Percentiles rank a stretch among this genome's conserved stretches.
phyloP scores from a whole-genome alignment of 2,888 invertebrate species.

The Calliopum simillimum region DNA sequence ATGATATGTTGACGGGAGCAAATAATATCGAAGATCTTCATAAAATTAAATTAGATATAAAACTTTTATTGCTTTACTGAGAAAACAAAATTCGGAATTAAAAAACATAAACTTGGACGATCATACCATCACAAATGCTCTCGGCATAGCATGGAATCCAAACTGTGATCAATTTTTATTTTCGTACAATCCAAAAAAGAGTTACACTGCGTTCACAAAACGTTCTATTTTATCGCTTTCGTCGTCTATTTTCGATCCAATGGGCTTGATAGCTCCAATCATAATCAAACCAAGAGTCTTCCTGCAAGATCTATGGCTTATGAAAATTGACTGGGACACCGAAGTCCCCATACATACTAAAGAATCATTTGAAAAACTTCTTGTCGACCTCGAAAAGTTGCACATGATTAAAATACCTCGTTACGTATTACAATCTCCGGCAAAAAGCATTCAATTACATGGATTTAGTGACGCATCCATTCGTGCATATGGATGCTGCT shows the following conservation, averaged over 20 bases:
- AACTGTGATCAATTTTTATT: constrained; percentile 30
- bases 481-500: constrained; percentile 6
- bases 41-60: constrained; percentile 14
- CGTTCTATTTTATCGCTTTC: constrained; percentile 32
- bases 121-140: constrained; percentile 27
- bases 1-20: constrained; percentile 40
- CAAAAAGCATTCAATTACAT: neutral
- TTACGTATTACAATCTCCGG: neutral
- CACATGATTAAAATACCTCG: neutral
- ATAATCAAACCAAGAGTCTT: constrained; percentile 37
- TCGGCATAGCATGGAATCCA: constrained; percentile 38
- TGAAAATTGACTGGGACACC: constrained; percentile 14
- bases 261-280: constrained; percentile 29
- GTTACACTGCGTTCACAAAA: constrained; percentile 21
- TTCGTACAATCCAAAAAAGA: constrained; percentile 11
- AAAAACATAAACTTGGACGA: constrained; percentile 23
- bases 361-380: neutral
- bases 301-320: constrained; percentile 28
- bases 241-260: constrained; percentile 32
- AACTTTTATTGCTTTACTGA: neutral
- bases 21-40: constrained; percentile 20
- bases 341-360: neutral
- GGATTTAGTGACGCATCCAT: neutral
- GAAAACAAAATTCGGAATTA: neutral
- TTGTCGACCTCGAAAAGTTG: neutral